These are phyloP conservation scores for Mus spicilegus DNA, from an alignment of 2,113 vertebrate species.

Conservation along the genomic window DNA sequence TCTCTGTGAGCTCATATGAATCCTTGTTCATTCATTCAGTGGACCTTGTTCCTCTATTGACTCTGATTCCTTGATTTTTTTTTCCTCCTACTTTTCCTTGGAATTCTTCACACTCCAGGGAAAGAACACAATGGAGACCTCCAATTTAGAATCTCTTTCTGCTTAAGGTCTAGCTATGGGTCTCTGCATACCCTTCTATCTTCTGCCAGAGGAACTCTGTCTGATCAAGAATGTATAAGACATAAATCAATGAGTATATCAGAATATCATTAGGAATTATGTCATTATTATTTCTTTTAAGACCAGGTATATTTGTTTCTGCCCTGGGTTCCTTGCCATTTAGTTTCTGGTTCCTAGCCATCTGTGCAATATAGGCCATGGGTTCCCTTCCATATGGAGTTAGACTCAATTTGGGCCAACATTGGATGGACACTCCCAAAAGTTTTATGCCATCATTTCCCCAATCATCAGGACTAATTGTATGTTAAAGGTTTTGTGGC, in stretches of 20 bases:
- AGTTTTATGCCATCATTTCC: not conserved
- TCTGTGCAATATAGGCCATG: not conserved
- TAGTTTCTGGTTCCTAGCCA: not conserved
- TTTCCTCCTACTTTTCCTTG: not conserved
- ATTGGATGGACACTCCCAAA: not conserved
- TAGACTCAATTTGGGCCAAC: not conserved
- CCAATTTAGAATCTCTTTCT: not conserved
- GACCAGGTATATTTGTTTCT: not conserved
- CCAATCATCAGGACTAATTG: too few species aligned
- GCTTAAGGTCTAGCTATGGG: not conserved
- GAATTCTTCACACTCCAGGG: not conserved
- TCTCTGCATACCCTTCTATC: not conserved
- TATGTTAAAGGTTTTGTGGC: too few species aligned
- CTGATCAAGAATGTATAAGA: not conserved
- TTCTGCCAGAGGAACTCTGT: not conserved
- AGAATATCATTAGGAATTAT: not conserved
- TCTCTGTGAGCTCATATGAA: not conserved
- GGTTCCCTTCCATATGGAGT: not conserved
- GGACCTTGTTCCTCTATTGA: not conserved
- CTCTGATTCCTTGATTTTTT: not conserved
- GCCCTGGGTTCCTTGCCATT: not conserved
- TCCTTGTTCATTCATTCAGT: not conserved
- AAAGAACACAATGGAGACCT: not conserved
- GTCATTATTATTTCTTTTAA: not conserved
- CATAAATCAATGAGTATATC: not conserved